A percentile compares a stretch with the other conserved stretches of the same genome.
Conservation (phyloP, 2,113 vertebrate genomes). For the Actenoides hombroni region DNA sequence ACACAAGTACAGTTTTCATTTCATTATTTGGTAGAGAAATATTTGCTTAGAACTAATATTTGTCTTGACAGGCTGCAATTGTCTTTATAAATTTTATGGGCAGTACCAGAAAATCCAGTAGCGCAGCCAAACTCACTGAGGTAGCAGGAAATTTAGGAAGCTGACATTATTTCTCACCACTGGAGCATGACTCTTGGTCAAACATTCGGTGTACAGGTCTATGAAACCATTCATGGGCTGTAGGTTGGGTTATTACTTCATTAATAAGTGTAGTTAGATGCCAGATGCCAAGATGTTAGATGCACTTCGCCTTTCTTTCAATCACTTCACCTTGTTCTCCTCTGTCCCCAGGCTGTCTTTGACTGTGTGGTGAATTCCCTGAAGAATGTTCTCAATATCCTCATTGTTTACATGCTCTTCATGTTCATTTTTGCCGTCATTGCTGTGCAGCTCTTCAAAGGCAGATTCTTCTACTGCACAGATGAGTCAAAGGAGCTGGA, state of each 20-base stretch:
- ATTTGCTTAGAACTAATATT: neutral
- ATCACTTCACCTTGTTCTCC: neutral
- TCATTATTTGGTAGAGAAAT: neutral
- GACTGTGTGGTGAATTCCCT: constrained; percentile 97
- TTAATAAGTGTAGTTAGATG: too few species aligned
- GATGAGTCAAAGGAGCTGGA: constrained; percentile 94
- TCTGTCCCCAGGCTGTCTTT: constrained; percentile 87
- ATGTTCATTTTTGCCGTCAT: constrained; percentile 99
- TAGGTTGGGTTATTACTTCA: neutral
- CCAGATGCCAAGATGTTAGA: neutral
- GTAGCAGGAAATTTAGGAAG: neutral
- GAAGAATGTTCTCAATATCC: constrained; percentile 96
- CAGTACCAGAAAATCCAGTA: neutral
- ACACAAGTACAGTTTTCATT: neutral
- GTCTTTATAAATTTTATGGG: neutral
- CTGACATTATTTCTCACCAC: neutral
- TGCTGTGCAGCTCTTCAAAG: constrained; percentile 97
- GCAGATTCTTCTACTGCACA: constrained; percentile 96
- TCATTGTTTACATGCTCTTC: constrained; percentile 97
- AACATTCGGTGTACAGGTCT: neutral
- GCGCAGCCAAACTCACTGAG: neutral
- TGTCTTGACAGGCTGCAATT: neutral
- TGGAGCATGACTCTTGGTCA: neutral
- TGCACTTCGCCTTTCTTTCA: neutral
- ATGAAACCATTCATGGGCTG: neutral